These are phyloP conservation scores for Lutraria rhynchaena DNA, from an alignment of 1,140 invertebrate genomes.

Conservation along the genomic window DNA sequence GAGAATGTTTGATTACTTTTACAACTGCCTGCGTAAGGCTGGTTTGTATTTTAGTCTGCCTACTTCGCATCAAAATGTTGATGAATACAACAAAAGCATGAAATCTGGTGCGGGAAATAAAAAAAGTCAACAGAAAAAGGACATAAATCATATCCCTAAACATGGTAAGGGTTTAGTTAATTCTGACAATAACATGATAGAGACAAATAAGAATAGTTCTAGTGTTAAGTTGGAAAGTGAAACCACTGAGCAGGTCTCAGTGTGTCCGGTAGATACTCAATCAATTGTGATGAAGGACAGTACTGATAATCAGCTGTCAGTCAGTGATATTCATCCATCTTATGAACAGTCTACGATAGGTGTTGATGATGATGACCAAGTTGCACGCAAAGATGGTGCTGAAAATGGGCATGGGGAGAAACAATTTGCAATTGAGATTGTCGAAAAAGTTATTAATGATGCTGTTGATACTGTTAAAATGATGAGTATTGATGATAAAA, in stretches of 20 bases:
- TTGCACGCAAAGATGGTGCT: not conserved
- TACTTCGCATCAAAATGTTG: slow-evolving; percentile 51
- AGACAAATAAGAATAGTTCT: not conserved
- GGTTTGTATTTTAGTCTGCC: slow-evolving; percentile 84
- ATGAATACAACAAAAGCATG: slow-evolving; percentile 23
- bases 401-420: not conserved
- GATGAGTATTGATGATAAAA: not conserved
- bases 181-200: too few species aligned
- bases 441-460: not conserved
- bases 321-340: too few species aligned
- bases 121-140: too few species aligned
- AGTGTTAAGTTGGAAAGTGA: too few species aligned
- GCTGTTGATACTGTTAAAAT: slow-evolving; percentile 1
- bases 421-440: not conserved
- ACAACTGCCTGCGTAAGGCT: slow-evolving; percentile 80
- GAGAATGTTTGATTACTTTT: slow-evolving; percentile 83
- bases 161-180: too few species aligned
- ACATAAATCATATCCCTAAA: too few species aligned
- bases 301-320: too few species aligned
- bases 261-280: slow-evolving; percentile 5
- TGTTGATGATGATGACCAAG: not conserved
- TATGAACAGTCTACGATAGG: too few species aligned
- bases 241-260: slow-evolving; percentile 17
- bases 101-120: too few species aligned
- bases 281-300: too few species aligned